These are phyloP conservation scores for Tuberolachnus salignus DNA, from an alignment of 2,888 invertebrate genomes.

Conservation along the genomic window DNA sequence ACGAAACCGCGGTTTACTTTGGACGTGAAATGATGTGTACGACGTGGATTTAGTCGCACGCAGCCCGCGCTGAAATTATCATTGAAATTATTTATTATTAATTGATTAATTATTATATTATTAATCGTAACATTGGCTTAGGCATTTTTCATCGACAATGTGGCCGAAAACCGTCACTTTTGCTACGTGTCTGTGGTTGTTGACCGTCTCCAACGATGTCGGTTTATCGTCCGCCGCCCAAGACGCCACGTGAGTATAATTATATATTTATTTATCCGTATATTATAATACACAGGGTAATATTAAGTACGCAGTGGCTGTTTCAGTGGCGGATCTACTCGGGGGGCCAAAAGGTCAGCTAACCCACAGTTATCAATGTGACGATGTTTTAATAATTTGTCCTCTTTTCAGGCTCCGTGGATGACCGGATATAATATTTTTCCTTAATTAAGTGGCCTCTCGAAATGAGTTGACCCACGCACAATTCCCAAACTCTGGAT, in stretches of 20 bases:
- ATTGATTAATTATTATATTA: background rate
- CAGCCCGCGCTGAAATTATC: background rate
- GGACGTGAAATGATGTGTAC: constrained; percentile 13
- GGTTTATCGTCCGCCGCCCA: background rate
- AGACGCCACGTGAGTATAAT: constrained; percentile 43
- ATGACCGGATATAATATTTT: no score
- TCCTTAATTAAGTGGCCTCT: no score
- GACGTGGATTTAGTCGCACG: constrained; percentile 23
- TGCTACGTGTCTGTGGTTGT: constrained; percentile 23
- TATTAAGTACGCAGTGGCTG: no score
- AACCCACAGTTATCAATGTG: no score
- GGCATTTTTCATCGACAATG: background rate
- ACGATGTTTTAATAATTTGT: no score
- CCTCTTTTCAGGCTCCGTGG: no score
- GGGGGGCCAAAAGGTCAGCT: no score
- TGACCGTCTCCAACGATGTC: constrained; percentile 9
- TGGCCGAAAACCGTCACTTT: constrained; percentile 24
- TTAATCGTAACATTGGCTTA: no score
- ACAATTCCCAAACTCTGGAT: no score
- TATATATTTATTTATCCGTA: background rate
- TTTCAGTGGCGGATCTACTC: no score
- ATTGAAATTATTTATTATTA: background rate
- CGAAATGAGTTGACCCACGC: no score
- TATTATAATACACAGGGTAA: no score
- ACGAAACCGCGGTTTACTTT: background rate